A percentile compares a stretch with the other conserved stretches of the same genome.
Evolutionary conservation across 2,113 vertebrate genomes (phyloP).

Genomic region (Manacus vitellinus): DNA sequence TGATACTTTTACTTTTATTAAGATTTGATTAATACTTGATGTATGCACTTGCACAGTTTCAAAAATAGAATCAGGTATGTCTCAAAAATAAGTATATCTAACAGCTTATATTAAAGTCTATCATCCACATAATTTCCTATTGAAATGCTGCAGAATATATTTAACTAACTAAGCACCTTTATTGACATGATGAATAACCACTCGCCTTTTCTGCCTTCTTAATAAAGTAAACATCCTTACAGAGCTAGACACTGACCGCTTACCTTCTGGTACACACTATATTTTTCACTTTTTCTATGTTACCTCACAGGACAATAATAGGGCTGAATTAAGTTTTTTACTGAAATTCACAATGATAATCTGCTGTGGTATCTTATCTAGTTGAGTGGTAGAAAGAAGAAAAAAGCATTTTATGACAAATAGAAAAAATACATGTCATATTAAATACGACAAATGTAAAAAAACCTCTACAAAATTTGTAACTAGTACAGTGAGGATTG

Average conservation of each 20-base stretch:
- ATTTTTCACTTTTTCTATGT: not conserved
- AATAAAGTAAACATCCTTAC: not conserved
- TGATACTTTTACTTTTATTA: not conserved
- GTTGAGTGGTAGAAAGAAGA: not conserved
- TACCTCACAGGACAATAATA: not conserved
- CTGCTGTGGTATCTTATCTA: not conserved
- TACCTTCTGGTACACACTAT: not conserved
- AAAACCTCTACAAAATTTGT: not conserved
- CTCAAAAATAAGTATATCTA: not conserved
- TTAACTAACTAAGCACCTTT: not conserved
- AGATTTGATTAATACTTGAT: not conserved
- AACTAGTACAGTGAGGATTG: not conserved
- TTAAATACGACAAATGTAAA: not conserved
- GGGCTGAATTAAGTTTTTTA: not conserved
- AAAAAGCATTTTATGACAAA: not conserved
- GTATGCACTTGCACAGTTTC: not conserved
- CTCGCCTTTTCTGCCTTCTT: fast-evolving
- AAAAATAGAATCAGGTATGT: not conserved
- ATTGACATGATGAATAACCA: not conserved
- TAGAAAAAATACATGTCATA: not conserved
- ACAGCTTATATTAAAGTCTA: not conserved
- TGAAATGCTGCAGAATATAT: not conserved
- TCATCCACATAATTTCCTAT: not conserved
- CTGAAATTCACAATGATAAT: not conserved
- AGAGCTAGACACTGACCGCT: not conserved